Percentiles rank a stretch among this genome's conserved stretches.
phyloP scores from a whole-genome alignment of 2,888 invertebrate species.

The Hyles lineata region DNA sequence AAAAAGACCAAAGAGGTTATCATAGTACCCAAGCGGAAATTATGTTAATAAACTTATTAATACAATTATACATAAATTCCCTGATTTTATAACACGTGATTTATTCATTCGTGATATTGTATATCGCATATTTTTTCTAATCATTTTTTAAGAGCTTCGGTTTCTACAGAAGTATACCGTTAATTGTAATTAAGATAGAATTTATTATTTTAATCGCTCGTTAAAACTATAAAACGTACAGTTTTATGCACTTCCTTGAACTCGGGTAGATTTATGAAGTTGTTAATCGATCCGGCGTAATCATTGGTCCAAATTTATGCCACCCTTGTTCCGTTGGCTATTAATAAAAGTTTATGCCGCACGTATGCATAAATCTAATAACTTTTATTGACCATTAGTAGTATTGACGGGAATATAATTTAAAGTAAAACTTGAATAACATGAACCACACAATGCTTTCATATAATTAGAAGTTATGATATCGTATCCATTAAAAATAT shows the following conservation, averaged over 20 bases:
- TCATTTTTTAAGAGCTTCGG: too few species aligned
- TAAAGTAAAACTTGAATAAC: background rate
- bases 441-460: too few species aligned
- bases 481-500: too few species aligned
- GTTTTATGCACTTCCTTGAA: conserved; percentile 12
- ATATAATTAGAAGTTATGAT: too few species aligned
- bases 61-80: too few species aligned
- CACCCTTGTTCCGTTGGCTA: background rate
- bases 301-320: conserved; percentile 11
- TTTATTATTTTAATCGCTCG: background rate
- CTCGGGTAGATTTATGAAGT: conserved; percentile 4
- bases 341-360: background rate
- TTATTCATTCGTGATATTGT: too few species aligned
- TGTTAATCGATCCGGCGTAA: background rate
- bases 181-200: background rate
- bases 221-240: background rate
- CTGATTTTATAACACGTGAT: too few species aligned
- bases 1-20: too few species aligned
- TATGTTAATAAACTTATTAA: too few species aligned
- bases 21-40: too few species aligned
- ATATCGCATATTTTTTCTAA: too few species aligned
- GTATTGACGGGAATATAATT: background rate
- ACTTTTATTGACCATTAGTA: background rate
- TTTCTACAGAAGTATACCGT: too few species aligned
- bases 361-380: background rate